Conservation (phyloP, 2,797 vertebrate genomes). For the Cryptoprocta ferox region DNA sequence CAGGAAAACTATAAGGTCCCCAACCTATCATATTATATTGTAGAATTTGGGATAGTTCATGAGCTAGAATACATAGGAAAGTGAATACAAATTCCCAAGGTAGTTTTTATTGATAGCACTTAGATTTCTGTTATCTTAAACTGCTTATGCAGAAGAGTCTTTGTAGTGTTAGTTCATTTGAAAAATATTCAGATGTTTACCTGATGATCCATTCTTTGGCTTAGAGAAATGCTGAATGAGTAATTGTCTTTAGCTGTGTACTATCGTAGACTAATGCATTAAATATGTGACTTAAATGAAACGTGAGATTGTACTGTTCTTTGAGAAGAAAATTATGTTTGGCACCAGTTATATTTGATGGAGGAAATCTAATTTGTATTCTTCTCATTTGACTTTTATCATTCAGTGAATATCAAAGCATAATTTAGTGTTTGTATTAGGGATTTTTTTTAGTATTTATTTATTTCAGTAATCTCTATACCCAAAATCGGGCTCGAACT, state of each 20-base stretch:
- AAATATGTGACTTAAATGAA: slow-evolving; percentile 46
- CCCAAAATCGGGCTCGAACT: no score
- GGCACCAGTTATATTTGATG: background rate
- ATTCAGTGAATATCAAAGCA: background rate
- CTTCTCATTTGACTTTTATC: slow-evolving; percentile 52
- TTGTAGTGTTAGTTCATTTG: slow-evolving; percentile 16
- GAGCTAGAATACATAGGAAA: background rate
- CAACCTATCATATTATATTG: background rate
- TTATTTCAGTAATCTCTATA: no score
- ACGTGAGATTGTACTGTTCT: slow-evolving; percentile 18
- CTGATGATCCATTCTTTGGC: background rate
- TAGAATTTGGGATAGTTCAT: background rate
- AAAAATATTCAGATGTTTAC: slow-evolving; percentile 2
- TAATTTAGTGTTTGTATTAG: slow-evolving; percentile 31
- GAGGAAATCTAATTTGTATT: slow-evolving; percentile 40
- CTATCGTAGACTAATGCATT: background rate
- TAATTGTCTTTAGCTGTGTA: background rate
- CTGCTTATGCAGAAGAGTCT: background rate
- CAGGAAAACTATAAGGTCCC: background rate
- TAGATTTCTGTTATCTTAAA: background rate
- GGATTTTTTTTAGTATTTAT: no score
- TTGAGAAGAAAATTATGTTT: slow-evolving; percentile 31
- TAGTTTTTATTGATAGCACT: slow-evolving; percentile 3
- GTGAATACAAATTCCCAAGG: background rate
- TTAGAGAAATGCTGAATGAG: slow-evolving; percentile 15